Evolutionary conservation across 1,140 invertebrate genomes (phyloP).

Genomic region (Matsumurasca onukii): DNA sequence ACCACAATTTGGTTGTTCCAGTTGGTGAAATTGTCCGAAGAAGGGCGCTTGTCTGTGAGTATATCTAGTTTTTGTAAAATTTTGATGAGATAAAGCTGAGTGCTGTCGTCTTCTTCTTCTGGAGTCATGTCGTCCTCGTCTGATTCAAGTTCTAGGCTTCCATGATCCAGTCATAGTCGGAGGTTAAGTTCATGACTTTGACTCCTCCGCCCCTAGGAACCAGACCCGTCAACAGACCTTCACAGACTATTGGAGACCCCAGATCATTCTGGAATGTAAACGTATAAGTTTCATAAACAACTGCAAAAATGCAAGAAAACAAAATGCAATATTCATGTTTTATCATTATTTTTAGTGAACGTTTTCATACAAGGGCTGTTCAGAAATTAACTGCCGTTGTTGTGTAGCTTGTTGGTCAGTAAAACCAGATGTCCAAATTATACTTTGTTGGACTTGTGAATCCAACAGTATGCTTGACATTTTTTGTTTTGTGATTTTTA

Average conservation of each 20-base stretch:
- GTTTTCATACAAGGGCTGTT: too few species aligned
- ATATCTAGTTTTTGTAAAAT: constrained; percentile 6
- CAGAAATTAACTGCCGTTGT: too few species aligned
- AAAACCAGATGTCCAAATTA: too few species aligned
- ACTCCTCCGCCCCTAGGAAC: neutral
- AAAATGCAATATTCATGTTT: too few species aligned
- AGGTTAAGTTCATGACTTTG: neutral
- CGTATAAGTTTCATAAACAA: too few species aligned
- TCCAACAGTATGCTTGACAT: too few species aligned
- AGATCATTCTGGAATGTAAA: constrained; percentile 2
- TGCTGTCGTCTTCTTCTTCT: neutral
- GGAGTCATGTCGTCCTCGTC: neutral
- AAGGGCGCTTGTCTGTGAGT: neutral
- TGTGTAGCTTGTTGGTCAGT: too few species aligned
- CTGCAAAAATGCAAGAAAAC: too few species aligned
- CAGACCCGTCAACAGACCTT: neutral
- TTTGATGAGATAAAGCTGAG: neutral
- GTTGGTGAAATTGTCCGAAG: neutral
- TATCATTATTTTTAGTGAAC: too few species aligned
- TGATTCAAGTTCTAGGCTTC: neutral
- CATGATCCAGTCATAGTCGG: neutral
- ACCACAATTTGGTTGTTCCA: constrained; percentile 20
- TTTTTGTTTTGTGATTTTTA: too few species aligned
- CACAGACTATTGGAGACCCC: constrained; percentile 1
- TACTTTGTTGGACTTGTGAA: too few species aligned